phyloP scores from a whole-genome alignment of 2,797 vertebrate species.

The Corythornis leucogaster region DNA sequence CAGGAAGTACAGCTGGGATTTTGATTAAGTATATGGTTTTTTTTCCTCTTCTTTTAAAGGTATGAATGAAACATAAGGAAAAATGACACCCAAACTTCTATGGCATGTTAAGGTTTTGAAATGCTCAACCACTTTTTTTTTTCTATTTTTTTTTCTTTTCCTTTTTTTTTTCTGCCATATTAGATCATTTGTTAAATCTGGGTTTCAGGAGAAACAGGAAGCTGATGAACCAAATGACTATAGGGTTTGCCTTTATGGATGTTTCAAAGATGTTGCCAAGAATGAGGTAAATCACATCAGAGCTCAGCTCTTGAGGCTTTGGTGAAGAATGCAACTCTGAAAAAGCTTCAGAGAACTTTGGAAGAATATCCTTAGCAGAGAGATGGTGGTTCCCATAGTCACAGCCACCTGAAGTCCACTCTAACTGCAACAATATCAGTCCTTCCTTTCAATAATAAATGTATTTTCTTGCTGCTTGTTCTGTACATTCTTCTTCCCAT shows the following conservation, averaged over 20 bases:
- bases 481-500: neutral
- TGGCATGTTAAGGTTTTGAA: neutral
- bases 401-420: neutral
- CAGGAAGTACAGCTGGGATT: neutral
- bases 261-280: conserved; percentile 16
- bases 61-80: conserved; percentile 45
- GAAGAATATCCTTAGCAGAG: neutral
- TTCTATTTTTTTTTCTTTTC: neutral
- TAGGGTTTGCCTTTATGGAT: neutral
- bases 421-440: neutral
- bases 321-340: neutral
- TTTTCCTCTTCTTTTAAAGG: conserved; percentile 43
- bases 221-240: neutral
- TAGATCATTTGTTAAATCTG: neutral
- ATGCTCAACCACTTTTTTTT: neutral
- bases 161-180: neutral
- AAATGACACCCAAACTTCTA: conserved; percentile 19
- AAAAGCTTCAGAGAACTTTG: neutral
- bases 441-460: neutral
- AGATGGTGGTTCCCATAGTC: neutral
- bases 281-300: conserved; percentile 8
- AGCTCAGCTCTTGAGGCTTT: neutral
- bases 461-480: neutral
- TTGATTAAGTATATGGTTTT: conserved; percentile 38
- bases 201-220: conserved; percentile 12